These are phyloP conservation scores for Gymnorhina tibicen DNA, from an alignment of 2,113 vertebrate genomes.

Conservation along the genomic window DNA sequence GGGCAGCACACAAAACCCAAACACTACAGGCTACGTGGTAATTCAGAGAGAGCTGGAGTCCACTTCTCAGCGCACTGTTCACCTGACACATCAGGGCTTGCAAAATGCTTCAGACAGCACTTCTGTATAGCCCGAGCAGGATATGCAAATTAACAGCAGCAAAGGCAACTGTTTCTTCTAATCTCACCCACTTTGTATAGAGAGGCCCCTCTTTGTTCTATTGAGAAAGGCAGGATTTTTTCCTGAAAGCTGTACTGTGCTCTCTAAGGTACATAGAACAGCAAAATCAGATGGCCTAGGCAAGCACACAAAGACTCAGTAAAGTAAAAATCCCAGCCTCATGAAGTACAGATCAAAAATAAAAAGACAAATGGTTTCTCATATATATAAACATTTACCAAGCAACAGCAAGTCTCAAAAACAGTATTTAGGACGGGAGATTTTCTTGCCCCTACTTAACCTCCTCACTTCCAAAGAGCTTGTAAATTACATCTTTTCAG, in stretches of 20 bases:
- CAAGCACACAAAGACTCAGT: neutral
- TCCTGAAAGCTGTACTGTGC: neutral
- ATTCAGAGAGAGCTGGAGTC: neutral
- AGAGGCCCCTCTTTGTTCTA: slow-evolving; percentile 29
- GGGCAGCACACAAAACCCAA: fast-evolving
- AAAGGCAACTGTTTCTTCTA: slow-evolving; percentile 39
- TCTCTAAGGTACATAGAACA: neutral
- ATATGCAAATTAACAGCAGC: slow-evolving; percentile 7
- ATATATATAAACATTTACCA: neutral
- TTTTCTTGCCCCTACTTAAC: neutral
- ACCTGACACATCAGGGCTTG: neutral
- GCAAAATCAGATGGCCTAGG: slow-evolving; percentile 9
- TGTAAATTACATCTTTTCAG: neutral
- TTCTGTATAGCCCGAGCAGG: neutral
- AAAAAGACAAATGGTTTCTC: neutral
- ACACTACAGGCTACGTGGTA: fast-evolving
- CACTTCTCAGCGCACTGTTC: neutral
- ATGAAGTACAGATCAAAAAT: neutral
- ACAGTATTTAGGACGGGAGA: fast-evolving
- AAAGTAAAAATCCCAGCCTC: neutral
- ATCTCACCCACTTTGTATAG: neutral
- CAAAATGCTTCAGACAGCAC: neutral
- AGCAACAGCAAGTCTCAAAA: neutral
- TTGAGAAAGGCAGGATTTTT: slow-evolving; percentile 10
- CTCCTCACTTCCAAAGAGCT: neutral